Base-by-base conservation (phyloP, 2,113 vertebrate species). In the Oreochromis tanganicae region DNA sequence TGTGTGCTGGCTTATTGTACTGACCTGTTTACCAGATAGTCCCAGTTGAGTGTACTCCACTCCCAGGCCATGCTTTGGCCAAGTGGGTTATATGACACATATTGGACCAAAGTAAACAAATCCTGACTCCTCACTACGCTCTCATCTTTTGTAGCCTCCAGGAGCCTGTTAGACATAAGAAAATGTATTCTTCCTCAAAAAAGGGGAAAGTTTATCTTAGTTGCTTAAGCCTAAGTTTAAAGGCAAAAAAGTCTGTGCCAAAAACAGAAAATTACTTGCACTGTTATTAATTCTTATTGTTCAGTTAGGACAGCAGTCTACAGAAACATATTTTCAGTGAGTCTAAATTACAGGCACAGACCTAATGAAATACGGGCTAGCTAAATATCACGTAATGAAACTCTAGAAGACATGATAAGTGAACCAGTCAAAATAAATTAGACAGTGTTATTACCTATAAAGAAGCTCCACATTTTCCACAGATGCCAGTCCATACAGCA, bases 61-160 rank as follows among this genome's bases (percentile, higher is more conserved):
- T 98, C 97, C 98, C 98, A 99, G 85, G 97, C 97, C 98, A 99
- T 98, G n/a, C 50, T 96, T 94, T 98, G 97, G 46, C 98, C 98
- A 12, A 97, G 93, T 3, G 93, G 91, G 88, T 98, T 99, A 41
- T 94, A 95, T 0, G 99, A 98, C 84, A 99, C 97, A 1, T 99
- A 99, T 34, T 93, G 96, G 81, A 99, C 96, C 85, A 99, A 94
- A 4, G 97, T 98, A 91, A 99, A 98, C 73, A 99, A 94, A 81
- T 99, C 98, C 95, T 99, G 99, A 87, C 92, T 97, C 94, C 97
- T 97, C 88, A 99, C 96, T 59, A 99, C 24, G 27, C 2, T 96
- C 57, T 97, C 94, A 82, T 99, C 34, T 79, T 97, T 97, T 54
- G 97, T 82, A 1, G 96, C 94, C 27, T 97, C 97, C 85, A 99